phyloP scores from a whole-genome alignment of 2,797 vertebrate species.

The Notoglanidium macrostoma region DNA sequence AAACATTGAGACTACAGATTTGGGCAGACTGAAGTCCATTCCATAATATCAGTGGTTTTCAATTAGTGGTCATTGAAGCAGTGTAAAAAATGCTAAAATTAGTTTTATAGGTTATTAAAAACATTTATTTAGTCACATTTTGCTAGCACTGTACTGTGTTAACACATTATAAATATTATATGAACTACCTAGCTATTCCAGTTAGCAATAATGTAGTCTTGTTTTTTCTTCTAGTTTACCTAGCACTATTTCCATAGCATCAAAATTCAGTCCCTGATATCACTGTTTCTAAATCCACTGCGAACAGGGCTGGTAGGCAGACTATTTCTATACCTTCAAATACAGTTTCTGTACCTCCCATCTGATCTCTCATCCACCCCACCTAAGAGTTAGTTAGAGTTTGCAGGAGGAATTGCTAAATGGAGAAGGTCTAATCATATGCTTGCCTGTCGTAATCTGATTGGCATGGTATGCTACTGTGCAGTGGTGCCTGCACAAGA shows the following conservation, averaged over 20 bases:
- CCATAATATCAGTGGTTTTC: not conserved
- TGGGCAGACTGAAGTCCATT: not conserved
- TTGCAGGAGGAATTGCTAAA: not conserved
- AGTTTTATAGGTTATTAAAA: not conserved
- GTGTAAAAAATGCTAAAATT: not conserved
- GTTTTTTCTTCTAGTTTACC: not conserved
- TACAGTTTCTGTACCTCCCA: not conserved
- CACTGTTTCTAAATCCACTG: not conserved
- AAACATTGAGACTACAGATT: not conserved
- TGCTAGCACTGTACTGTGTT: not conserved
- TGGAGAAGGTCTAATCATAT: not conserved
- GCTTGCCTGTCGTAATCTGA: not conserved
- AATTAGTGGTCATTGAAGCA: not conserved
- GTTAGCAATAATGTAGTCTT: not conserved
- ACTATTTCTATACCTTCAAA: not conserved
- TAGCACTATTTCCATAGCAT: not conserved
- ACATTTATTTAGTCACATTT: not conserved
- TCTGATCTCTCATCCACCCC: not conserved
- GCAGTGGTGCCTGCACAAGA: not conserved
- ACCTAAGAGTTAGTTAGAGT: not conserved
- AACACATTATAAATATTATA: not conserved
- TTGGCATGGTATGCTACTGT: not conserved
- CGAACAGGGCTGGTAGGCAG: not conserved
- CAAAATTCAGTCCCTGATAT: not conserved
- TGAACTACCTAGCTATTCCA: too few relatives aligned